Evolutionary conservation across 2,888 invertebrate species (phyloP).

Genomic region (Rhamphomyia laevipes): DNA sequence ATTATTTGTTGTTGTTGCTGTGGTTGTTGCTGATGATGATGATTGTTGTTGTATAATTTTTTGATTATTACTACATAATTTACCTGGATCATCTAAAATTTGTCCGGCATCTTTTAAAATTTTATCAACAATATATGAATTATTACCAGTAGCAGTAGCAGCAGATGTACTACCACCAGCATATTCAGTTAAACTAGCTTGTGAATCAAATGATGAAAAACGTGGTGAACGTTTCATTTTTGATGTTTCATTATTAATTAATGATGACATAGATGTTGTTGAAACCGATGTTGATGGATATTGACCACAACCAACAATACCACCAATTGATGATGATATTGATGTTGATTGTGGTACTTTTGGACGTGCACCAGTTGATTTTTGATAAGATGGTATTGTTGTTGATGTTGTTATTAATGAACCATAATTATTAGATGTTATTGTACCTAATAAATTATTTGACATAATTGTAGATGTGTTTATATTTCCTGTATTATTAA

Average conservation of each 20-base stretch:
- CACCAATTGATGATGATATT: slow-evolving; percentile 22
- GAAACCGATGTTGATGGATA: slow-evolving; percentile 12
- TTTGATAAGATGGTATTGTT: slow-evolving; percentile 18
- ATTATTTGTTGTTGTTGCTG: neutral
- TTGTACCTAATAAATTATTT: slow-evolving; percentile 8
- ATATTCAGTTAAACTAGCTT: slow-evolving; percentile 37
- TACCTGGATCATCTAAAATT: slow-evolving; percentile 8
- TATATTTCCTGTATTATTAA: neutral
- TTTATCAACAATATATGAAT: slow-evolving; percentile 14
- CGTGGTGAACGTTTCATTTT: slow-evolving; percentile 38
- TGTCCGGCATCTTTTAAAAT: neutral
- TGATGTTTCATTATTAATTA: slow-evolving; percentile 19
- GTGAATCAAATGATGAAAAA: slow-evolving; percentile 38
- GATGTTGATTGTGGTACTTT: slow-evolving; percentile 47
- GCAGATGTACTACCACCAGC: slow-evolving; percentile 17
- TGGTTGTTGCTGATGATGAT: neutral
- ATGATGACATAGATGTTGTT: slow-evolving; percentile 11
- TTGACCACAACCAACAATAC: slow-evolving; percentile 16
- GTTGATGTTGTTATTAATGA: slow-evolving; percentile 3
- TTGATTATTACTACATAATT: slow-evolving; percentile 16
- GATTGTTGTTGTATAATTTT: slow-evolving; percentile 14
- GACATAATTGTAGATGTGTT: slow-evolving; percentile 10
- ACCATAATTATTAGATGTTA: slow-evolving; percentile 1
- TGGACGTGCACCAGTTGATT: slow-evolving; percentile 60
- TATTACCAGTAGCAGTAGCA: slow-evolving; percentile 5